These are phyloP conservation scores for Sciurus vulgaris DNA, from an alignment of 2,797 vertebrate genomes.

Conservation along the genomic window DNA sequence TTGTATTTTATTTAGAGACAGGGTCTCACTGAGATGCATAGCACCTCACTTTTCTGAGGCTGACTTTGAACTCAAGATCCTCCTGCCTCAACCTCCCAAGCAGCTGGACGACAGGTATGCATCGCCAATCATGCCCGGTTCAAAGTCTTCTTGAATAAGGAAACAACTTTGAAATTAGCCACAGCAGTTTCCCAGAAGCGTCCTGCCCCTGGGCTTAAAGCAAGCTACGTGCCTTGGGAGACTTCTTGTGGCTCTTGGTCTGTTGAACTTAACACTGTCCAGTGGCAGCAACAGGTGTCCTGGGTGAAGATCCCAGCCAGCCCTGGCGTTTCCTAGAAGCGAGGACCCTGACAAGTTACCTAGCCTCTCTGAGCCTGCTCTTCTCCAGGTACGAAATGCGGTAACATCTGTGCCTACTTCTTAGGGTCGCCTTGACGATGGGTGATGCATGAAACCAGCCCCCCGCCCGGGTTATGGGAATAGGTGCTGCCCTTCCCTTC, in stretches of 20 bases:
- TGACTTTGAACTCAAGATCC: too few relatives aligned
- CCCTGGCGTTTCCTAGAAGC: background rate
- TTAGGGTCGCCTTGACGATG: background rate
- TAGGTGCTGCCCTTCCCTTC: background rate
- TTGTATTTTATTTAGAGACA: too few relatives aligned
- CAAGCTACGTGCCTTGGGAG: accelerated
- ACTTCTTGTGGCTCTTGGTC: background rate
- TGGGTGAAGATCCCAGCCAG: conserved; percentile 1
- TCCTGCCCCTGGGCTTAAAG: background rate
- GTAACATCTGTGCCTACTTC: background rate
- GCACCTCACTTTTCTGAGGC: too few relatives aligned
- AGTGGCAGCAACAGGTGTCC: background rate
- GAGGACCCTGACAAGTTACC: background rate
- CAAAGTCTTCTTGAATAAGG: background rate
- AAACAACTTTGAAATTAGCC: conserved; percentile 37
- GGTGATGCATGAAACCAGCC: background rate
- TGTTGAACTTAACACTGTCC: background rate
- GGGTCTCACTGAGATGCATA: too few relatives aligned
- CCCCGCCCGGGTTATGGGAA: background rate
- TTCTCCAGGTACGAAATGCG: background rate
- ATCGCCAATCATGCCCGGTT: too few relatives aligned
- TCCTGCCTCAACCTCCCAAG: too few relatives aligned
- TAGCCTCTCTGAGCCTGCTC: background rate
- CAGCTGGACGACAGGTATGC: too few relatives aligned
- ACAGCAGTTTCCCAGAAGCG: background rate